Evolutionary conservation across 2,113 vertebrate species (phyloP).

Genomic region (Bagarius yarrelli): DNA sequence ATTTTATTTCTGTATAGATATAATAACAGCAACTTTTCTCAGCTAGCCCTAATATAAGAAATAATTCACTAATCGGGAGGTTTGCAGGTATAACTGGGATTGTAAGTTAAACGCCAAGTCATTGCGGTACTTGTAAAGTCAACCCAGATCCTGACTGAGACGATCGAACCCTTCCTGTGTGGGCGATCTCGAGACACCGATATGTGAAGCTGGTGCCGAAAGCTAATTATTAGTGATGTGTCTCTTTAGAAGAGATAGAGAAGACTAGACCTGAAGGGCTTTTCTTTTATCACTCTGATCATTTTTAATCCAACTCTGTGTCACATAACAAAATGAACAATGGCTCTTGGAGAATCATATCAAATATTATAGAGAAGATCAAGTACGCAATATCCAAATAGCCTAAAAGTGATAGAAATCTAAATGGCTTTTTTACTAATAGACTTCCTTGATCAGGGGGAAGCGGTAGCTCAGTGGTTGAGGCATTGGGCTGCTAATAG

Average conservation of each 20-base stretch:
- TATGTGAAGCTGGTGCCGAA: constrained; percentile 19
- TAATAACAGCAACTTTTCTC: not conserved
- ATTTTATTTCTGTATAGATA: not conserved
- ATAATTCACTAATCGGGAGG: not conserved
- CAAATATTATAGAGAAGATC: constrained; percentile 34
- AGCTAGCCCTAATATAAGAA: not conserved
- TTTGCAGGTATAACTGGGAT: not conserved
- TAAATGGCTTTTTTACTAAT: not conserved
- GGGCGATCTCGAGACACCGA: constrained; percentile 20
- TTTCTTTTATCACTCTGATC: not conserved
- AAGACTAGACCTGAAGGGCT: constrained; percentile 20
- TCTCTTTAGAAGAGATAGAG: constrained; percentile 2
- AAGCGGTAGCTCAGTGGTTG: no score
- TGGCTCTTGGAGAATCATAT: constrained; percentile 4
- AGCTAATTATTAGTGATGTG: constrained; percentile 28
- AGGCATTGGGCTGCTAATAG: no score
- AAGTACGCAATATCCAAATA: constrained; percentile 21
- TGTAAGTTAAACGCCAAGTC: constrained; percentile 5
- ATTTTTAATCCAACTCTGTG: constrained; percentile 14
- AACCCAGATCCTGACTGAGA: not conserved
- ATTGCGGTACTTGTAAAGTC: constrained; percentile 16
- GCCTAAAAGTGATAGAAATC: not conserved
- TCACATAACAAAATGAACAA: constrained; percentile 25
- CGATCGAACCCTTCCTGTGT: not conserved
- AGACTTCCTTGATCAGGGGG: not conserved